These are phyloP conservation scores for Rhimphoctona megacephalus DNA, from an alignment of 2,888 invertebrate genomes.

Conservation along the genomic window DNA sequence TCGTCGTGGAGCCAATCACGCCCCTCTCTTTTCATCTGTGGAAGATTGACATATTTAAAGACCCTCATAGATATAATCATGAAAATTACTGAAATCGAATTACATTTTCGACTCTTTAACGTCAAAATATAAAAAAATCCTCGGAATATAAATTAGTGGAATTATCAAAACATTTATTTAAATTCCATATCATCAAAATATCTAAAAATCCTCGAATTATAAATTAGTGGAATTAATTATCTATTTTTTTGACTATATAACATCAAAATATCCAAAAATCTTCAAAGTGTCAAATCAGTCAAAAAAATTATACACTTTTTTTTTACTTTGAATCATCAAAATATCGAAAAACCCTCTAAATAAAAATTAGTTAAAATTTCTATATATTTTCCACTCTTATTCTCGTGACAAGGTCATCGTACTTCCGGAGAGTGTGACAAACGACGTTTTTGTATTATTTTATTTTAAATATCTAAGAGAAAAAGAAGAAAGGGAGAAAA, in stretches of 20 bases:
- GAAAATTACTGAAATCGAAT: slow-evolving; percentile 5
- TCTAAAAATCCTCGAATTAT: too few species aligned
- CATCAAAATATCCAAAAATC: background rate
- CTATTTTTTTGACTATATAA: too few species aligned
- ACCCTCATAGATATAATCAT: background rate
- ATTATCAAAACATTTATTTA: background rate
- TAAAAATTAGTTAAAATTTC: background rate
- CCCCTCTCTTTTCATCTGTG: background rate
- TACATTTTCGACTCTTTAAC: background rate
- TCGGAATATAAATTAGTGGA: background rate
- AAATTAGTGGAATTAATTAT: too few species aligned
- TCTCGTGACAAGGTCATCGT: slow-evolving; percentile 60
- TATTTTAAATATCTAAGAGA: slow-evolving; percentile 2
- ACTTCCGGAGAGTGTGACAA: slow-evolving; percentile 1
- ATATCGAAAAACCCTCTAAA: too few species aligned
- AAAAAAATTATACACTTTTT: background rate
- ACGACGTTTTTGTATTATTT: too few species aligned
- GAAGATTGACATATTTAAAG: background rate
- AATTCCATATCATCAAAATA: background rate
- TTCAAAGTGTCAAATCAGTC: background rate
- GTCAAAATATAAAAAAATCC: background rate
- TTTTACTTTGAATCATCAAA: too few species aligned
- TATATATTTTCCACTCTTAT: background rate
- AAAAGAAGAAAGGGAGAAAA: background rate
- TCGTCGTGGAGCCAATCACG: background rate